Evolutionary conservation across 53 echinoderm and acorn worm genomes (phyloP), one percentile per base, ranked within the genome.

Genomic region (Mesocentrotus franciscanus): DNA sequence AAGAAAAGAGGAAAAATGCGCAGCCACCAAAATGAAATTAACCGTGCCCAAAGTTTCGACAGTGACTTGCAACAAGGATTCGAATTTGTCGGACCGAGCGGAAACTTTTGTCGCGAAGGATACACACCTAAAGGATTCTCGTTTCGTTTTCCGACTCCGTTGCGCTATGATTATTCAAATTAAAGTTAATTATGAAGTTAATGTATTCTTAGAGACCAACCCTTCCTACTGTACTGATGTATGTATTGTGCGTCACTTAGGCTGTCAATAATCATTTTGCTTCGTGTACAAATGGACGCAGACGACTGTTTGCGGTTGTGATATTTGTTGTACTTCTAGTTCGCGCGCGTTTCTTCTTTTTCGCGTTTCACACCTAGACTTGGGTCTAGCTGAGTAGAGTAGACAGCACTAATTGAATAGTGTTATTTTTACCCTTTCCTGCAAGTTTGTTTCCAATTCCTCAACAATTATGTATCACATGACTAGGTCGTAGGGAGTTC

Each of bases 61-160:
- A 18, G 87, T 87, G 87, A 87, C 87, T 87, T 87, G 87, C 87
- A 87, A 87, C 87, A 56, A n/a, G 58, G 87, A 87, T 11, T 87
- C 13, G 87, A 87, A n/a, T 87, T 58, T n/a, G 87, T 59, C 56
- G 87, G 87, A 58, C 87, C 58, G 18, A 20, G 87, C 26, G 58
- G 26, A 85, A 85, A 55, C 56, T 85, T 85, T 55, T 55, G 20
- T 22, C 2, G 24, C 10, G 24, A 56, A 22, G 49, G 56, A 57
- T n/a, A 87, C 87, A 14, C 87, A 58, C 56, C 58, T 57, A 55
- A 76, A 76, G 11, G 16, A 64, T 39, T 42, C 18, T 87, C 29
- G n/a, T 87, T 56, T 29, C 87, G 42, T 84, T 84, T 84, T 84
- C 49, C 84, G 84, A 49, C 84, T 84, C 49, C 58, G 87, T 58